These are phyloP conservation scores for Berghia stephanieae DNA, from an alignment of 1,140 invertebrate species.

Conservation along the genomic window DNA sequence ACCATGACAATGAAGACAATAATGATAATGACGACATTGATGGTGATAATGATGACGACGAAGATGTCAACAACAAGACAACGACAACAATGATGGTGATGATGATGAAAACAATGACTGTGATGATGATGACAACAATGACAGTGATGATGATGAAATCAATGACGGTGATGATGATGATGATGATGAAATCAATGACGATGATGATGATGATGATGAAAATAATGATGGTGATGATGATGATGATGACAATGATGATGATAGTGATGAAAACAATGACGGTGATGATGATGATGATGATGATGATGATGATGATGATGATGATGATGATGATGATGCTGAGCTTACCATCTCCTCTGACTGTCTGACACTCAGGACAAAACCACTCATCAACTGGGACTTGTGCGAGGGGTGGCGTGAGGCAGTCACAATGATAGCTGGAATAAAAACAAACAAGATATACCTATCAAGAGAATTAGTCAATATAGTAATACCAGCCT, in stretches of 20 bases:
- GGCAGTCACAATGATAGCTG: conserved; percentile 67
- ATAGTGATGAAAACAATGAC: too few species aligned
- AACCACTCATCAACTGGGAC: conserved; percentile 88
- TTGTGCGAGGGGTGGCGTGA: conserved; percentile 80
- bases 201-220: not conserved
- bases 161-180: too few species aligned
- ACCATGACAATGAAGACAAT: too few species aligned
- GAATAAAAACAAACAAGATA: conserved; percentile 32
- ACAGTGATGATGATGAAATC: too few species aligned
- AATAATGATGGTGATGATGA: not conserved
- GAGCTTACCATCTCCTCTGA: conserved; percentile 38
- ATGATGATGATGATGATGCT: not conserved
- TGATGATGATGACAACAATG: too few species aligned
- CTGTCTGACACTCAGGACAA: conserved; percentile 77
- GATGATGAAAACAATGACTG: too few species aligned
- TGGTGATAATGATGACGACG: not conserved
- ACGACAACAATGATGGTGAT: too few species aligned
- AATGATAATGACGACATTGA: too few species aligned
- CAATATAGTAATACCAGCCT: too few species aligned
- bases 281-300: not conserved
- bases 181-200: too few species aligned
- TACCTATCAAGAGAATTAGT: not conserved
- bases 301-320: not conserved
- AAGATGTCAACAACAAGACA: not conserved
- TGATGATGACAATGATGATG: not conserved